Conservation (phyloP, 1,140 invertebrate genomes). For the Dolichoris vasculosae region DNA sequence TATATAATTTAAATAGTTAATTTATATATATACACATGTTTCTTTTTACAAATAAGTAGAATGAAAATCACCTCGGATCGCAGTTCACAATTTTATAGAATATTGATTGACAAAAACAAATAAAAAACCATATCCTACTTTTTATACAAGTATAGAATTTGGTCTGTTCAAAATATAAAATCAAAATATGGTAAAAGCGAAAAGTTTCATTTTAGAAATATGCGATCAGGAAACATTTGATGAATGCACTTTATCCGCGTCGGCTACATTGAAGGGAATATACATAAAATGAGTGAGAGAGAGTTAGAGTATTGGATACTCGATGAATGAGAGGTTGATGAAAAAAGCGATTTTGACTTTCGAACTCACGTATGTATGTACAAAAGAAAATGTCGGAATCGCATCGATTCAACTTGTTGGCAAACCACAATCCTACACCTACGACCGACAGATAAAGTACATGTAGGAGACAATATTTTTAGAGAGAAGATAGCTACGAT, state of each 20-base stretch:
- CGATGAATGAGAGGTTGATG: constrained; percentile 1
- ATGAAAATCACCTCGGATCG: background rate
- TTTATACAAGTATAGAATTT: background rate
- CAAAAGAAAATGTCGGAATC: background rate
- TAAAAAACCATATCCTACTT: background rate
- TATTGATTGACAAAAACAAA: background rate
- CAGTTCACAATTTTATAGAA: background rate
- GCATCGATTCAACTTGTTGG: constrained; percentile 38
- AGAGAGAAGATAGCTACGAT: background rate
- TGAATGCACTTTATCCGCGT: constrained; percentile 28
- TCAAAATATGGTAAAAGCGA: background rate
- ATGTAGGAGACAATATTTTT: background rate
- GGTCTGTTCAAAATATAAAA: background rate
- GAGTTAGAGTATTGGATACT: background rate
- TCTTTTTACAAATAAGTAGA: too few species aligned
- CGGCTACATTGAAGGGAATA: background rate
- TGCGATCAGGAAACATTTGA: constrained; percentile 28
- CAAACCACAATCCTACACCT: background rate
- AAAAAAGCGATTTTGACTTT: constrained; percentile 32
- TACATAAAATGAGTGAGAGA: background rate
- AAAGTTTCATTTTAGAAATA: constrained; percentile 17
- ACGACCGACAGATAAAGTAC: background rate
- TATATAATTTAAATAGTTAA: too few species aligned
- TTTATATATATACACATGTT: too few species aligned
- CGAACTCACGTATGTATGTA: background rate